These are phyloP conservation scores for Chrysolina oricalcia DNA, from an alignment of 2,888 invertebrate genomes.

Conservation along the genomic window DNA sequence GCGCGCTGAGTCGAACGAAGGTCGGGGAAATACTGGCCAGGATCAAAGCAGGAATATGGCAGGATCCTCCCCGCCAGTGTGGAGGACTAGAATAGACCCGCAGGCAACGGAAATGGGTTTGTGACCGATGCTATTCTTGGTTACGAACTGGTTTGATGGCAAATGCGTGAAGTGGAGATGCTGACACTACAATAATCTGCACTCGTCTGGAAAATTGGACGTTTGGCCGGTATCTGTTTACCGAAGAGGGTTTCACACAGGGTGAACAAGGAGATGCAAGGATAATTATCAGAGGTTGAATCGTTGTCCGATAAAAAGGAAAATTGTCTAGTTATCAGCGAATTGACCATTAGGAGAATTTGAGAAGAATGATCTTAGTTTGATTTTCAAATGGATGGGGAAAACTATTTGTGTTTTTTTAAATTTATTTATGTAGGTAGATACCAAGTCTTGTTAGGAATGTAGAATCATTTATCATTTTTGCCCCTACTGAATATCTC, in stretches of 20 bases:
- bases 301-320: too few species aligned
- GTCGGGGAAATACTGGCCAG: conserved; percentile 65
- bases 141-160: not conserved
- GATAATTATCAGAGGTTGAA: not conserved
- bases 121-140: conserved; percentile 15
- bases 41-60: conserved; percentile 49
- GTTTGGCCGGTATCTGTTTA: conserved; percentile 11
- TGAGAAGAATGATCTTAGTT: too few species aligned
- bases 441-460: too few species aligned
- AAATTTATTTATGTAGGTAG: too few species aligned
- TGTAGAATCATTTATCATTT: too few species aligned
- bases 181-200: conserved; percentile 18
- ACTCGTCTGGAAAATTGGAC: conserved; percentile 27
- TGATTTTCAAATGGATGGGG: too few species aligned
- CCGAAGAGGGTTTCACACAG: not conserved
- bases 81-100: conserved; percentile 19
- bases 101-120: conserved; percentile 14
- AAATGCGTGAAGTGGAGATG: conserved; percentile 15
- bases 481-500: too few species aligned
- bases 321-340: too few species aligned
- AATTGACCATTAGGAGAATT: too few species aligned
- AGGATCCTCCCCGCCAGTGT: conserved; percentile 62
- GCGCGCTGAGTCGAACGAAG: conserved; percentile 42
- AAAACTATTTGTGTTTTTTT: too few species aligned
- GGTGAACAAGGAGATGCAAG: not conserved